phyloP scores from a whole-genome alignment of 2,797 vertebrate genomes.

The Gadopsis bispinosus region DNA sequence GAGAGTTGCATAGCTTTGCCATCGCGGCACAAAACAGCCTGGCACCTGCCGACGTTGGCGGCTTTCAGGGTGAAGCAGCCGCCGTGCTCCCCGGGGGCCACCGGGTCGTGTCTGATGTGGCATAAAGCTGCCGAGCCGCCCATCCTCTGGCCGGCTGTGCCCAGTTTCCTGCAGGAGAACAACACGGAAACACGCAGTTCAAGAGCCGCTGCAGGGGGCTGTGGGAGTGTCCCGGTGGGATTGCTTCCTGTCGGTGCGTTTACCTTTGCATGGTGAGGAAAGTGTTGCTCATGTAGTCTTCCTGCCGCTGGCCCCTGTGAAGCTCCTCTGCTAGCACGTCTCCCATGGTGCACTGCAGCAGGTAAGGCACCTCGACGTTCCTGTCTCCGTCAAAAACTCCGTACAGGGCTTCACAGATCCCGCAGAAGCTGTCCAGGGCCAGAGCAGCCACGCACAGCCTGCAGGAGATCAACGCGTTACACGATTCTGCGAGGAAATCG shows the following conservation, averaged over 20 bases:
- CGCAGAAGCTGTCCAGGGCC: constrained; percentile 94
- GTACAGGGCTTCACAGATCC: constrained; percentile 93
- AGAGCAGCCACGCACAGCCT: constrained; percentile 96
- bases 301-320: constrained; percentile 90
- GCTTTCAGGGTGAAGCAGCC: constrained; percentile 95
- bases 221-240: background rate
- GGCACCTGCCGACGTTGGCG: constrained; percentile 93
- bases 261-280: constrained; percentile 98
- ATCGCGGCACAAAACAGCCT: constrained; percentile 92
- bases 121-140: constrained; percentile 95
- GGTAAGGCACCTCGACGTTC: constrained; percentile 95
- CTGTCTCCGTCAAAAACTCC: constrained; percentile 96
- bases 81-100: constrained; percentile 87
- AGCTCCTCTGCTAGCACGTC: constrained; percentile 96
- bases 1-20: constrained; percentile 94
- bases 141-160: constrained; percentile 96
- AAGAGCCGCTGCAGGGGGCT: background rate
- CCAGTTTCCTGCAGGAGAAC: constrained; percentile 89
- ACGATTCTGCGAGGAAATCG: background rate
- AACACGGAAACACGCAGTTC: background rate
- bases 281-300: constrained; percentile 96
- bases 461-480: background rate
- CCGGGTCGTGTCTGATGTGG: constrained; percentile 93
- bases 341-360: constrained; percentile 98
- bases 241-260: background rate